phyloP scores from a whole-genome alignment of 2,888 invertebrate species.

The Andrena minutula region DNA sequence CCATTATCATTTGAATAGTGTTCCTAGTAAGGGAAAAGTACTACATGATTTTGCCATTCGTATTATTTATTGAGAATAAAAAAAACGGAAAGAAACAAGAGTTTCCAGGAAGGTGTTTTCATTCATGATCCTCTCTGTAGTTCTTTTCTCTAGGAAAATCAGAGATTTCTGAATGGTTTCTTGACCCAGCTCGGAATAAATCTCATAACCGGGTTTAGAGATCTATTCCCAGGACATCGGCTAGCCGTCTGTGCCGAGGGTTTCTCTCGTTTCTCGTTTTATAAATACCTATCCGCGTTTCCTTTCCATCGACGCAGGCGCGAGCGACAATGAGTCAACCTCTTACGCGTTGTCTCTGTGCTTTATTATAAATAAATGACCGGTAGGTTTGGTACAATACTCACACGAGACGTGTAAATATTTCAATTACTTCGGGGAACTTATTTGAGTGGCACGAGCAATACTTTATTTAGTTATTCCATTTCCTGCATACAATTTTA shows the following conservation, averaged over 20 bases:
- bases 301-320: constrained; percentile 20
- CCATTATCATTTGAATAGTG: too few relatives aligned
- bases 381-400: neutral
- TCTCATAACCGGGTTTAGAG: constrained; percentile 78
- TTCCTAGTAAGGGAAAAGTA: too few relatives aligned
- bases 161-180: constrained; percentile 49
- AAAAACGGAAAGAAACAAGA: constrained; percentile 2
- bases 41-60: neutral
- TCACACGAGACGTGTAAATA: neutral
- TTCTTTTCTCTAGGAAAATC: constrained; percentile 38
- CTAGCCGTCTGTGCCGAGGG: constrained; percentile 70
- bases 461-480: too few relatives aligned
- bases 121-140: neutral
- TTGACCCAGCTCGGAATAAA: constrained; percentile 75
- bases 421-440: neutral
- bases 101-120: neutral
- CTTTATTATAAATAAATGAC: constrained; percentile 54
- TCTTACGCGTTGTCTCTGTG: constrained; percentile 19
- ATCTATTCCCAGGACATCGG: constrained; percentile 81
- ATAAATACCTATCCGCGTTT: constrained; percentile 74
- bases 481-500: too few relatives aligned
- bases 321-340: constrained; percentile 64
- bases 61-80: constrained; percentile 7
- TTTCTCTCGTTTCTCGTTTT: constrained; percentile 73
- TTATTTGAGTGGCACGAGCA: too few relatives aligned